These are phyloP conservation scores for Labeo rohita DNA, from an alignment of 2,113 vertebrate genomes.

Conservation along the genomic window DNA sequence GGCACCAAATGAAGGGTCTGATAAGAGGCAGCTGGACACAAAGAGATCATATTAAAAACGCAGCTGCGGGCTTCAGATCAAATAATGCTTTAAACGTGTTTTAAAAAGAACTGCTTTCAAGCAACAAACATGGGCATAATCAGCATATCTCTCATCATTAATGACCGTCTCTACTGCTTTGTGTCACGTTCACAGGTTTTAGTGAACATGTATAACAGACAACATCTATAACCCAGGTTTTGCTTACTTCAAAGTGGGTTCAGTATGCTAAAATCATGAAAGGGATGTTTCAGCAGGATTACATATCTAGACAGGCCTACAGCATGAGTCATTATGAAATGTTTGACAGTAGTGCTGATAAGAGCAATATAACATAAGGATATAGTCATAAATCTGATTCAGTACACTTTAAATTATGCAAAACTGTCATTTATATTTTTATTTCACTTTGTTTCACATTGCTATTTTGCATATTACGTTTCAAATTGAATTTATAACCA, in stretches of 20 bases:
- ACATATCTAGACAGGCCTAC: not conserved
- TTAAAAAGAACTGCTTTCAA: conserved; percentile 53
- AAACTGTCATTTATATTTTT: not conserved
- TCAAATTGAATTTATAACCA: not conserved
- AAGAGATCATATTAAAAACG: conserved; percentile 68
- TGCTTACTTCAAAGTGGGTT: not conserved
- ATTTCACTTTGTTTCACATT: not conserved
- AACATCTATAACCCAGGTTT: not conserved
- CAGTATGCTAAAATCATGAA: conserved; percentile 3
- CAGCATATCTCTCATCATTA: conserved; percentile 31
- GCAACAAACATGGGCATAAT: conserved; percentile 63
- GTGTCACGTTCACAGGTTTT: conserved; percentile 9
- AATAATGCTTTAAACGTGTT: conserved; percentile 52
- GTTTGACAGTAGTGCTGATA: not conserved
- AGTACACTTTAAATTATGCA: not conserved
- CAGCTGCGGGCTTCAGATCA: conserved; percentile 65
- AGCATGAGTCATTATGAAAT: not conserved
- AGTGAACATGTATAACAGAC: not conserved
- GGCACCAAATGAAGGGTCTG: conserved; percentile 70
- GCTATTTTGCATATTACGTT: not conserved
- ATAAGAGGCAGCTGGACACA: conserved; percentile 70
- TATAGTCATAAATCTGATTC: not conserved
- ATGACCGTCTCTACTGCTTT: not conserved
- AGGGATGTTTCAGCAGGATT: not conserved
- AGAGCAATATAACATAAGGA: conserved; percentile 1